Base-by-base conservation (phyloP, 1,140 invertebrate species). In the Caenorhabditis remanei region DNA sequence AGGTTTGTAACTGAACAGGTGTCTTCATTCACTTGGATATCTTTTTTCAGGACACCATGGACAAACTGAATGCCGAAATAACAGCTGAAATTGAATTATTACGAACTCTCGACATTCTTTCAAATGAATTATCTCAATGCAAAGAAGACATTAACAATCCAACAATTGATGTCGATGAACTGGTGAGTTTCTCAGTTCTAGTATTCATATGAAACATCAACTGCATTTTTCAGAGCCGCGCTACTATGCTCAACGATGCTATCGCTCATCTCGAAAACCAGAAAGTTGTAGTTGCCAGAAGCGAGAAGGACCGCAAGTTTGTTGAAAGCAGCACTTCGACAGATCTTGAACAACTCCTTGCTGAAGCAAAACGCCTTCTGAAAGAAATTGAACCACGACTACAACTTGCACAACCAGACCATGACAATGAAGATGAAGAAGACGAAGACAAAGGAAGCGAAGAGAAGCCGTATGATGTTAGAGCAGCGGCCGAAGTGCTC, bases 401-500 rank as follows among this genome's bases (percentile, higher is more conserved):
- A 53, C 58, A 71, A 48, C 56, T 58, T 40, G 75, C 71, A 41
- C 41, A 63, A 6, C 56, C 61, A 19, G 82, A 61, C 55, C 82
- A 84, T 56, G 50, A 71, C 43, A 61, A 87, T 41, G 71, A 83
- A 50, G 86, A 83, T 16, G 58, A 84, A 32, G 75, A 87, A 53
- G 83, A 85, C 43, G 87, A 84, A 84, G 56, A 84, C 16, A 84
- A 84, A 61, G 40, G 24, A 84, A 84, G 55, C 46, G 55, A 61
- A 43, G 71, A 79, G 71, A 79, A 79, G 71, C 71, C 71, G 46
- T 86, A 88, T 79, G 87, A 92, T 65, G 61, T 91, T 43, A 88
- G 91, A 46, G 89, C 90, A 32, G 89, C 91, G n/a, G 90, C 91
- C 8, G 88, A 91, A 83, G 75, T 91, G 16, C 87, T 91, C 32